Conservation (phyloP, 1,140 invertebrate species). For the Hydropsyche tenuis region DNA sequence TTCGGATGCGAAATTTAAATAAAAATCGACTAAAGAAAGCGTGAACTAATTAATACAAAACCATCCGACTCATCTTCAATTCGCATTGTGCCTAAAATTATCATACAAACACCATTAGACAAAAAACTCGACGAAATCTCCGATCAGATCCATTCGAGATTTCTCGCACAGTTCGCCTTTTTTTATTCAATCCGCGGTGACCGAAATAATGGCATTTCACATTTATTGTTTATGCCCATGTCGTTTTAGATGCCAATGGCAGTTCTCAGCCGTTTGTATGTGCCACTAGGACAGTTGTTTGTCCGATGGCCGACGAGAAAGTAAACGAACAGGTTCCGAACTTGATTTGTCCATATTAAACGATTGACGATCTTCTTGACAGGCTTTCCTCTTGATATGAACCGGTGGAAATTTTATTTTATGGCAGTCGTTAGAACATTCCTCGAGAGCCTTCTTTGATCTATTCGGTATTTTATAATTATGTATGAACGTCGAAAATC, state of each 20-base stretch:
- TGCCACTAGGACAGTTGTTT: conserved; percentile 8
- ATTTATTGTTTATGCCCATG: too few species aligned
- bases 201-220: too few species aligned
- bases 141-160: too few species aligned
- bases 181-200: too few species aligned
- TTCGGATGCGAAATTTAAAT: background rate
- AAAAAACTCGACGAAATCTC: too few species aligned
- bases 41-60: background rate
- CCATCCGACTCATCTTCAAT: background rate
- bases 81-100: conserved; percentile 6
- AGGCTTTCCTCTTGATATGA: conserved; percentile 27
- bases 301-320: conserved; percentile 24
- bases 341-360: conserved; percentile 30
- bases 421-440: background rate
- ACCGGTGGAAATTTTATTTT: conserved; percentile 9
- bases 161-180: too few species aligned
- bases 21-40: background rate
- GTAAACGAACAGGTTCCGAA: conserved; percentile 34
- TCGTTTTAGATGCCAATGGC: conserved; percentile 26
- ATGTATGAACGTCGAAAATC: background rate
- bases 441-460: background rate
- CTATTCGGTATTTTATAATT: background rate
- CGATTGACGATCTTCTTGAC: conserved; percentile 11
- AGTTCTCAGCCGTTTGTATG: background rate
- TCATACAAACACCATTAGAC: background rate